Evolutionary conservation across 2,113 vertebrate species (phyloP).

Genomic region (Chaetorhynchus papuensis): DNA sequence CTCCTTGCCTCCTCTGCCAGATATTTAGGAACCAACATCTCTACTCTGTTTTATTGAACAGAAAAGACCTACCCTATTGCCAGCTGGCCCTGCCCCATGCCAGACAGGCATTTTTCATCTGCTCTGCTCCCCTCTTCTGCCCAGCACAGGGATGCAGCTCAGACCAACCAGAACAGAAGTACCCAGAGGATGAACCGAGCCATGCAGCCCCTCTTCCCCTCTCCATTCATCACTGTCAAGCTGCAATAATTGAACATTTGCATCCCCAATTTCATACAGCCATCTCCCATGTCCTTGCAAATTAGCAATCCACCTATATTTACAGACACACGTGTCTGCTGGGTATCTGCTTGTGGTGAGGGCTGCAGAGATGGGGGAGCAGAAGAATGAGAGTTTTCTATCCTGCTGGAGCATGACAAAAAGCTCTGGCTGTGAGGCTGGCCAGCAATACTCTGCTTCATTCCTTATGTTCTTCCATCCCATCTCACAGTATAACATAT

Average conservation of each 20-base stretch:
- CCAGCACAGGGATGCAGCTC: not conserved
- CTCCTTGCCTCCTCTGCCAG: not conserved
- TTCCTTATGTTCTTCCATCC: not conserved
- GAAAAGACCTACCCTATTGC: not conserved
- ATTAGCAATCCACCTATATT: constrained; percentile 18
- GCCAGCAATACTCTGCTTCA: not conserved
- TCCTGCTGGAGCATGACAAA: not conserved
- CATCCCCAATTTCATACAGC: constrained; percentile 12
- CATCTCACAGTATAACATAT: not conserved
- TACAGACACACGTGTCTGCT: not conserved
- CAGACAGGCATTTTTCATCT: not conserved
- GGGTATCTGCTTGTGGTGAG: not conserved
- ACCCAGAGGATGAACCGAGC: not conserved
- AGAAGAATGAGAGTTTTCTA: not conserved
- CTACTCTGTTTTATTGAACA: not conserved
- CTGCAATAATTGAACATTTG: constrained; percentile 48
- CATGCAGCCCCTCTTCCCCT: not conserved
- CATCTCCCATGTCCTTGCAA: not conserved
- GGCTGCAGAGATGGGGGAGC: not conserved
- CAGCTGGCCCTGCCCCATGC: not conserved
- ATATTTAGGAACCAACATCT: not conserved
- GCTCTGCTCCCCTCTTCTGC: not conserved
- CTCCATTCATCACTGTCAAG: constrained; percentile 58
- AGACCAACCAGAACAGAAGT: not conserved
- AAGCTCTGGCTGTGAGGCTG: not conserved